Percentiles rank a stretch among this genome's conserved stretches.
Evolutionary conservation across 1,140 invertebrate genomes (phyloP).

Genomic region (Heliconius eleuchia): DNA sequence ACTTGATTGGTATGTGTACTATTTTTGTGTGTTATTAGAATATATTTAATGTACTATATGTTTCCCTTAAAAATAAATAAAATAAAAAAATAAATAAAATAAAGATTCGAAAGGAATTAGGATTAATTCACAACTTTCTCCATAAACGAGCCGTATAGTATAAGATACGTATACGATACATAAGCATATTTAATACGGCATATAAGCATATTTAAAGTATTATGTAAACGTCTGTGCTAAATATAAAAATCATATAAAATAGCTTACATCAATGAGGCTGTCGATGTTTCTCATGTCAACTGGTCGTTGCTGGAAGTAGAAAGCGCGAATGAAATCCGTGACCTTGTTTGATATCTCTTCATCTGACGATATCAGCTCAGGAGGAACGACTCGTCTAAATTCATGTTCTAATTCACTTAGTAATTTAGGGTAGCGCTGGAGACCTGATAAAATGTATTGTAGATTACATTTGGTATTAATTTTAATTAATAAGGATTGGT

Average conservation of each 20-base stretch:
- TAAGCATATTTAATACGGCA: too few relatives aligned
- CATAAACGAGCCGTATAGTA: not conserved
- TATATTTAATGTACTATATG: too few relatives aligned
- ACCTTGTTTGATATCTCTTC: slow-evolving; percentile 60
- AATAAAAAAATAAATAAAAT: too few relatives aligned
- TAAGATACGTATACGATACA: not conserved
- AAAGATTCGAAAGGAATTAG: not conserved
- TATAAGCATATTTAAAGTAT: not conserved
- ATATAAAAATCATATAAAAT: not conserved
- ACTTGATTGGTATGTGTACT: too few relatives aligned
- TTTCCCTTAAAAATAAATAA: too few relatives aligned
- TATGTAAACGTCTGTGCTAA: not conserved
- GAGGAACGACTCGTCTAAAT: slow-evolving; percentile 80
- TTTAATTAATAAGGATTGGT: not conserved
- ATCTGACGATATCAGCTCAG: slow-evolving; percentile 70
- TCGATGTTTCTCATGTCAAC: slow-evolving; percentile 80
- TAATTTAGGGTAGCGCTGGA: slow-evolving; percentile 81
- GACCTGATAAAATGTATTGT: slow-evolving; percentile 55
- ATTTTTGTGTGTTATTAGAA: too few relatives aligned
- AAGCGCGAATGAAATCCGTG: slow-evolving; percentile 78
- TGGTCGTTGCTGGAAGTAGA: slow-evolving; percentile 81
- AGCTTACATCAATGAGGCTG: slow-evolving; percentile 78
- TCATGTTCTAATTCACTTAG: slow-evolving; percentile 80
- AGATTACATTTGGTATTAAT: not conserved
- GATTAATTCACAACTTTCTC: not conserved